These are phyloP conservation scores for Musca domestica DNA, from an alignment of 1,140 invertebrate genomes.

Conservation along the genomic window DNA sequence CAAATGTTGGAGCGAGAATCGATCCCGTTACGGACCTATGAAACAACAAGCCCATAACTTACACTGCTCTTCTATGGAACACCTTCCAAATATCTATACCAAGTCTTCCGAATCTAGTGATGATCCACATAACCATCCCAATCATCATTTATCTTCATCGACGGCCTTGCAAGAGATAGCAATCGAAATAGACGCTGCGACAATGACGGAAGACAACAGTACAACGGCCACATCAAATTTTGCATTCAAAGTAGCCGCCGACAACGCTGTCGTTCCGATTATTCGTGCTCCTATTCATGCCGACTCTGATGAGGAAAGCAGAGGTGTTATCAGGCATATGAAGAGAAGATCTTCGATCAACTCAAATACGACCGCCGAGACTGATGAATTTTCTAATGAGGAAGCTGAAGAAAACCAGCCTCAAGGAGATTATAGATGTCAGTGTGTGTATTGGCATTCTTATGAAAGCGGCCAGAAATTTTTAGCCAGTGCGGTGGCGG, in stretches of 20 bases:
- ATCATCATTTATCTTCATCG: conserved; percentile 25
- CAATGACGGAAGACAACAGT: conserved; percentile 42
- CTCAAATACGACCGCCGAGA: conserved; percentile 48
- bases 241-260: conserved; percentile 44
- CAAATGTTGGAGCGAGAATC: too few species aligned
- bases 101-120: conserved; percentile 51
- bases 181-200: conserved; percentile 50
- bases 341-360: conserved; percentile 36
- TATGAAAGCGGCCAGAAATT: too few species aligned
- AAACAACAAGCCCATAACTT: not conserved
- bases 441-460: not conserved
- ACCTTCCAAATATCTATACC: conserved; percentile 30
- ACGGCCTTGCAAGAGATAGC: conserved; percentile 37
- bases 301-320: conserved; percentile 3
- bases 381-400: conserved; percentile 44
- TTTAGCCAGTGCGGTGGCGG: too few species aligned
- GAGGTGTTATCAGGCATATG: not conserved
- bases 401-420: conserved; percentile 25
- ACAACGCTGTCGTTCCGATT: conserved; percentile 8
- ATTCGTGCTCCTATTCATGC: conserved; percentile 28
- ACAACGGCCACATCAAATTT: conserved; percentile 51
- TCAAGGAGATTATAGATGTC: not conserved
- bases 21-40: not conserved
- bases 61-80: conserved; percentile 11
- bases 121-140: conserved; percentile 26